Evolutionary conservation across 2,797 vertebrate genomes (phyloP), one percentile per base, ranked within the genome.

Genomic region (Heterohyrax brucei): DNA sequence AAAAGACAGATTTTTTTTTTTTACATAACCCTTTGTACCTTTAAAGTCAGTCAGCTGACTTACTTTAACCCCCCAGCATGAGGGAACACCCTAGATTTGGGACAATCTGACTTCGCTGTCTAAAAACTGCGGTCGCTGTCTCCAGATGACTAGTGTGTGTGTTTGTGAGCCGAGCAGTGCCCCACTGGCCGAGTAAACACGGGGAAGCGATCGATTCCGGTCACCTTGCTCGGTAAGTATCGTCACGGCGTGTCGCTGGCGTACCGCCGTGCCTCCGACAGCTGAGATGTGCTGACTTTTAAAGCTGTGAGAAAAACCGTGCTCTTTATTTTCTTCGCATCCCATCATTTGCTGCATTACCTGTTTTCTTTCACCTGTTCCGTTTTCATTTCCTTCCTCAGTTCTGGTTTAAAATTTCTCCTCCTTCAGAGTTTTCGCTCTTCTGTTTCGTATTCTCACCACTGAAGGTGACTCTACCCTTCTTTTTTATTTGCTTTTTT

Each of bases 191-290:
- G 1, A 0, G 73, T 18, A n/a, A 53, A 61, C 0, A 0, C 2
- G 13, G 33, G 21, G 22, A 0, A 13, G 2, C 0, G 1, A 10
- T 2, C 3, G 19, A 22, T 19, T 2, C 7, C 8, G 1, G 3
- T 9, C 0, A 7, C 13, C 80, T 30, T 4, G 12, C 7, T 7
- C 2, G 3, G 84, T 9, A 10, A 5, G 87, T 16, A 8, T 53
- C 39, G 39, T 39, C 5, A 26, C 3, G 0, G 21, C 24, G 4
- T 19, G 3, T 30, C 33, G 2, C 1, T 12, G 59, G 30, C 3
- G 3, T 2, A 8, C 3, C 7, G 0, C 61, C 10, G 3, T 13
- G 68, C 12, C 7, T 5, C 12, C 53, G 9, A 6, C 76, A 33
- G 10, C 6, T 22, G 3, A 12, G 70, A 7, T 10, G 12, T 26